These are phyloP conservation scores for Crypturellus tataupa DNA, from an alignment of 2,797 vertebrate species.

Conservation along the genomic window DNA sequence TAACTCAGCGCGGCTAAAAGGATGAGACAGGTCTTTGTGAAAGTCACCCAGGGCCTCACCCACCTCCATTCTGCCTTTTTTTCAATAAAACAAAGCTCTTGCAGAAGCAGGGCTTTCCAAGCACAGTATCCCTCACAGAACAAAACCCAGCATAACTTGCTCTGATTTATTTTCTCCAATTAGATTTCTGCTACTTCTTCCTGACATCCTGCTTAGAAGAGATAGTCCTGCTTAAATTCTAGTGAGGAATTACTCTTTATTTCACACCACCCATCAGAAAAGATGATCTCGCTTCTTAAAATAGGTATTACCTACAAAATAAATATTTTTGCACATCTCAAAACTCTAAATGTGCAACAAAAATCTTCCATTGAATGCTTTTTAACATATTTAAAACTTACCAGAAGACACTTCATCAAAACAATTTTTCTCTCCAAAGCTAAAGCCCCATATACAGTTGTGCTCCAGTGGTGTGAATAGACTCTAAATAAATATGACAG, in stretches of 20 bases:
- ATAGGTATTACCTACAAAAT: not conserved
- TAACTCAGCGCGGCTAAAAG: fast-evolving
- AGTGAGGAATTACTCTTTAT: not conserved
- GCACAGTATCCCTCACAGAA: not conserved
- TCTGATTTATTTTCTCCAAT: not conserved
- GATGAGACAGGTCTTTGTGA: not conserved
- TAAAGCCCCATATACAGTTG: not conserved
- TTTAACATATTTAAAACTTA: not conserved
- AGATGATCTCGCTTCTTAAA: not conserved
- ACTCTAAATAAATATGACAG: not conserved
- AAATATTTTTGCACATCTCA: not conserved
- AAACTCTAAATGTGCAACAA: not conserved
- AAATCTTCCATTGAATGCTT: not conserved
- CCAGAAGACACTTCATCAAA: not conserved
- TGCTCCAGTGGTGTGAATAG: not conserved
- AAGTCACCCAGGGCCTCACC: not conserved
- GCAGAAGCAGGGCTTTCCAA: not conserved
- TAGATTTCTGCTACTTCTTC: not conserved
- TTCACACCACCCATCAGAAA: not conserved
- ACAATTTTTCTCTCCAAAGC: not conserved
- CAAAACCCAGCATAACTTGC: not conserved
- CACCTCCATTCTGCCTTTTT: not conserved
- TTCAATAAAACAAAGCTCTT: not conserved
- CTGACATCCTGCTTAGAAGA: not conserved
- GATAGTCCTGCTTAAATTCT: not conserved